Percentiles rank a stretch among this genome's conserved stretches.
phyloP scores from a whole-genome alignment of 1,140 invertebrate species.

The Chironomus tepperi region DNA sequence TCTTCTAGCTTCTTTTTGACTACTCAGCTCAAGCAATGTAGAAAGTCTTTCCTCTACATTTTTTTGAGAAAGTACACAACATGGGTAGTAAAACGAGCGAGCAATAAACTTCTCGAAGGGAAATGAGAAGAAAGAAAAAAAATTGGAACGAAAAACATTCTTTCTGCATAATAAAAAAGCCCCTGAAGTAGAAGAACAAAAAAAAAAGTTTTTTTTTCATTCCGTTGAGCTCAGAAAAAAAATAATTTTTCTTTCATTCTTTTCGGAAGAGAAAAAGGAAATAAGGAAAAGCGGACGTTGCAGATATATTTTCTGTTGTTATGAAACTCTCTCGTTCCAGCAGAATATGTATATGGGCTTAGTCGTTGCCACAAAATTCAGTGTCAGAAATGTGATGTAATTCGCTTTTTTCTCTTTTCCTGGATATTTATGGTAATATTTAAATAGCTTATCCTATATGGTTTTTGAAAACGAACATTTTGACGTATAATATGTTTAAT shows the following conservation, averaged over 20 bases:
- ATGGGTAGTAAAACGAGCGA: neutral
- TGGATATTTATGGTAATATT: too few relatives aligned
- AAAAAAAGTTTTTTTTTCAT: neutral
- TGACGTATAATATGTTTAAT: too few relatives aligned
- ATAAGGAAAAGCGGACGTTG: constrained; percentile 19
- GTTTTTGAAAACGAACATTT: too few relatives aligned
- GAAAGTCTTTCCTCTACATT: neutral
- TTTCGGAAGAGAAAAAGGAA: constrained; percentile 10
- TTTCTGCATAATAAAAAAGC: constrained; percentile 7
- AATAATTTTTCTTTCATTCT: neutral
- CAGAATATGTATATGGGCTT: too few relatives aligned
- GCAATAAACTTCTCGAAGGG: constrained; percentile 16
- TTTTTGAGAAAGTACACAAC: constrained; percentile 20
- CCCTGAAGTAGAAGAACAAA: neutral
- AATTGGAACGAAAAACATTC: constrained; percentile 2
- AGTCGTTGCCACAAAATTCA: too few relatives aligned
- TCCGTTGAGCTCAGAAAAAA: neutral
- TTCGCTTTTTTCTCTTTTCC: too few relatives aligned
- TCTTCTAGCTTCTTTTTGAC: neutral
- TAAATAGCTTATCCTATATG: too few relatives aligned
- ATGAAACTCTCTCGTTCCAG: neutral
- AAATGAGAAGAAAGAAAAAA: constrained; percentile 8
- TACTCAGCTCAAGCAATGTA: neutral
- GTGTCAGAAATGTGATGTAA: too few relatives aligned
- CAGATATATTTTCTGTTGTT: constrained; percentile 16